Base-by-base conservation (phyloP, 2,797 vertebrate genomes). In the Austrolebias charrua region DNA sequence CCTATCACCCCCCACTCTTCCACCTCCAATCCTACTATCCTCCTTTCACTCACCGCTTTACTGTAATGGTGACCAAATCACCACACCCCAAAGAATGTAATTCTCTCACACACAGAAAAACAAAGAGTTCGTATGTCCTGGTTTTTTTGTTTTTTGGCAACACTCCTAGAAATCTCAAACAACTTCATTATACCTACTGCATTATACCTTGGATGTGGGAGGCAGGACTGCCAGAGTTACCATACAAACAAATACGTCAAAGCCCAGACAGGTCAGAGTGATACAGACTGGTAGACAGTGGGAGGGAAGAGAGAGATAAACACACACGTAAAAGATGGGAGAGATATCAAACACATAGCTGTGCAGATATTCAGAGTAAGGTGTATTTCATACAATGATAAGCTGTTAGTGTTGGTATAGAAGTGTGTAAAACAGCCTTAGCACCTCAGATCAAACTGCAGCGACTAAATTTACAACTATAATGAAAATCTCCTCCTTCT, bases 201-300 rank as follows among this genome's bases (percentile, higher is more conserved):
- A 70, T 83, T 69, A 66, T 61, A 71, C 72, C 68, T 66, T 19
- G 48, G 64, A 81, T 67, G 84, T 84, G 76, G 81, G 83, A 79
- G 80, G 82, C 65, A 44, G 51, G 71, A 62, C 47, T 12, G 55
- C 67, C 64, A 52, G 49, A 66, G 73, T 71, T 72, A 66, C 75
- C 76, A 80, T 69, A 58, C 72, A 80, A 81, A 79, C 73, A 71
- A 48, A 79, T 79, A 72, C 78, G 75, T 88, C 86, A 88, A 81
- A 87, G 68, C 71, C 82, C 81, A 89, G 88, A 90, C 88, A 86
- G 82, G 84, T 89, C 86, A 86, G 5, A 75, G 78, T 66, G 66
- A 76, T 76, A 60, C 68, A 86, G 80, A 86, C 78, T 71, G 75
- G 68, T 4, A 69, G 55, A 71, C 6, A 63, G 44, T 57, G 11